Base-by-base conservation (phyloP, 2,113 vertebrate species). In the Lonchura striata region DNA sequence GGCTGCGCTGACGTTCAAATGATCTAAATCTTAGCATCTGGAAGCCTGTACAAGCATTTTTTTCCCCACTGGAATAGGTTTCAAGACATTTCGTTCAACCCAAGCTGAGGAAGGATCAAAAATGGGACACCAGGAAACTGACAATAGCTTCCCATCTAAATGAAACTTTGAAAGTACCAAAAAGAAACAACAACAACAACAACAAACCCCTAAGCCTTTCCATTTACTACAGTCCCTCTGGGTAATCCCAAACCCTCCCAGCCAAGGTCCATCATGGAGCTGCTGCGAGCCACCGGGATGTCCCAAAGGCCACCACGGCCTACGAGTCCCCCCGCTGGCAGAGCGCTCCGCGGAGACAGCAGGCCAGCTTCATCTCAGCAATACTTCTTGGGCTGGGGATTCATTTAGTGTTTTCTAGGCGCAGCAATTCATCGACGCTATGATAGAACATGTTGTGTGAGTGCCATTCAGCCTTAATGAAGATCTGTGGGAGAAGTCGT, bases 1-100 rank as follows among this genome's bases (percentile, higher is more conserved):
- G 94, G 95, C 96, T 95, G 95, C 92, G 92, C 95, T 96, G 95
- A 96, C 90, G 94, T 94, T 97, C 95, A 97, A 64, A 97, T 70
- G 93, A 90, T 96, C 95, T 93, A 90, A 94, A 90, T 71, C 92
- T 80, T 74, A 80, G 94, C 94, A 95, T 94, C 95, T 96, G 95
- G 82, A 85, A 90, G 93, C 71, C n/a, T 42, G 52, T 59, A 28
- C 39, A 6, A 63, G 87, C 79, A 77, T 86, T 92, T 37, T 27
- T 60, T 37, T 18, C 37, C 35, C 24, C 35, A 35, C 35, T 82
- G 85, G 94, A 83, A 53, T 6, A 77, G 72, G 68, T 64, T 93
- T 90, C 75, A 74, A 96, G 92, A 86, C 72, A 77, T 81, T 74
- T 92, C 27, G 35, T 75, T 96, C 82, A 83, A 28, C 56, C 92